These are phyloP conservation scores for Hemicrepidius hirtus DNA, from an alignment of 2,888 invertebrate species.

Conservation along the genomic window DNA sequence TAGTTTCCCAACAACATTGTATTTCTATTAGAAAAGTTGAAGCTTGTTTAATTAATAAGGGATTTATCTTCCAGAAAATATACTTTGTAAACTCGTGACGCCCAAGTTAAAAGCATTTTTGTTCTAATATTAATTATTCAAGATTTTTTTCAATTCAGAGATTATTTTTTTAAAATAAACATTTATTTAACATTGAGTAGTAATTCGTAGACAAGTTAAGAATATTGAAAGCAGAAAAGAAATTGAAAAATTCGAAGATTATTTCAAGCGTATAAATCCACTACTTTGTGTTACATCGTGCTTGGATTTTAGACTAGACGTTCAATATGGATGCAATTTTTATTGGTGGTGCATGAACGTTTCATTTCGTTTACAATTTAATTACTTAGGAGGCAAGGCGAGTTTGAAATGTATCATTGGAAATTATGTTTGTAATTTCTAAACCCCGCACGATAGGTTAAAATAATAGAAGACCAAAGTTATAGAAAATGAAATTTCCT, in stretches of 20 bases:
- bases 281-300: conserved; percentile 16
- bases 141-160: no score
- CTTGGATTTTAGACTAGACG: conserved; percentile 4
- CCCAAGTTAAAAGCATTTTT: no score
- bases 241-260: conserved; percentile 21
- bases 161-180: background rate
- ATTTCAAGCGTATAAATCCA: conserved; percentile 6
- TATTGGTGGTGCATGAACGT: background rate
- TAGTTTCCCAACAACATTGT: background rate
- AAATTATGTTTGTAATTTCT: no score
- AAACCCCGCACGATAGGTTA: no score
- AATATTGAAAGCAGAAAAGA: conserved; percentile 10
- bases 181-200: conserved; percentile 8
- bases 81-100: no score
- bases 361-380: no score
- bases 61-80: background rate
- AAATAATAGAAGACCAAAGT: no score
- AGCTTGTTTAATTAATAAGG: background rate
- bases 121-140: no score
- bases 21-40: background rate
- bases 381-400: no score
- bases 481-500: no score
- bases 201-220: background rate
- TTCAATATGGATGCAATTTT: conserved; percentile 4
- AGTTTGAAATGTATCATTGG: no score